phyloP scores from a whole-genome alignment of 1,140 invertebrate species.

The Papilio machaon region DNA sequence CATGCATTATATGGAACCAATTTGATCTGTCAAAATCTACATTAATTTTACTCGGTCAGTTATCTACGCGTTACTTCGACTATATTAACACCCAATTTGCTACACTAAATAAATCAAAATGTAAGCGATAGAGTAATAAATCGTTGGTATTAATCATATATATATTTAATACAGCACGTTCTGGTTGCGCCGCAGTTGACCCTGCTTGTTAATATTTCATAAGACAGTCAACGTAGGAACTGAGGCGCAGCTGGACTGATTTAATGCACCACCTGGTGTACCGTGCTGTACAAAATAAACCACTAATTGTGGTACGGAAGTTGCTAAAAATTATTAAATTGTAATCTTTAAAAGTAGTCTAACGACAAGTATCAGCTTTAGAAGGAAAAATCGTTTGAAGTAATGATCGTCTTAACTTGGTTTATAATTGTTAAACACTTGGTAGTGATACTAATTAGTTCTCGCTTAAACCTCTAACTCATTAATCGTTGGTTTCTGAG shows the following conservation, averaged over 20 bases:
- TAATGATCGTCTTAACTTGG: no score
- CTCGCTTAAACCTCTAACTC: neutral
- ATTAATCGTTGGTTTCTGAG: neutral
- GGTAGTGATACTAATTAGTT: neutral
- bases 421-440: no score
- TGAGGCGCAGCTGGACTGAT: slow-evolving; percentile 3
- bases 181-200: neutral
- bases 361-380: no score
- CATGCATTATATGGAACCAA: slow-evolving; percentile 11
- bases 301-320: no score
- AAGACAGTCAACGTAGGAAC: slow-evolving; percentile 13
- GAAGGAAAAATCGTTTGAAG: no score
- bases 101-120: slow-evolving; percentile 33
- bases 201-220: slow-evolving; percentile 31
- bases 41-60: slow-evolving; percentile 16
- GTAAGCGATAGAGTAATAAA: slow-evolving; percentile 34
- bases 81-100: slow-evolving; percentile 32
- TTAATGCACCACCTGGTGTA: neutral
- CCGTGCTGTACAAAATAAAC: no score
- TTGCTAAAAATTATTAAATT: no score
- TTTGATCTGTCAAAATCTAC: slow-evolving; percentile 2
- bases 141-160: slow-evolving; percentile 23
- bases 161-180: slow-evolving; percentile 22
- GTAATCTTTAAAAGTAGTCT: no score
- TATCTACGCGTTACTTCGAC: slow-evolving; percentile 13